Base-by-base conservation (phyloP, 2,888 invertebrate species). In the Stenolophus ochropezus region DNA sequence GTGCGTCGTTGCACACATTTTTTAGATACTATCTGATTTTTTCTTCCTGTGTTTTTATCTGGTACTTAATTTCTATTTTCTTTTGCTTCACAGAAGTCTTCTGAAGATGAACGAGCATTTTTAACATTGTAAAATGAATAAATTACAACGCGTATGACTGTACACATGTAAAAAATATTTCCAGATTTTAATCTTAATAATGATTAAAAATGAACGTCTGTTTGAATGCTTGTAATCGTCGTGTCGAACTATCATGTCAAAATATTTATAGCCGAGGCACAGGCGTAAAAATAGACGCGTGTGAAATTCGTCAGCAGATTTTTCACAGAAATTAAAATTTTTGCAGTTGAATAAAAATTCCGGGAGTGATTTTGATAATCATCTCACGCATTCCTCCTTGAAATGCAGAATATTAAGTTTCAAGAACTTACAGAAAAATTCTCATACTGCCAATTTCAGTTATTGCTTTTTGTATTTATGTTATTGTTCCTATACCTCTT, bases 71-170 rank as follows among this genome's bases (percentile, higher is more conserved):
- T 71, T 51, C 79, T 79, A 71, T 79, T 71, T 79, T 65, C 51
- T 79, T 79, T 65, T 47, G 53, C 51, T 79, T 53, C 58, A 58
- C 76, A 79, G 20, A 53, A 33, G 58, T 71, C 71, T 51, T 21
- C 53, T 51, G 71, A 79, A 79, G 79, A 79, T 79, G 71, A 79
- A 79, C 79, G 69, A 51, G 53, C 79, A 79, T 79, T 79, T 79
- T 79, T 79, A 79, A 79, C 79, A 79, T 79, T 79, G 79, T 79
- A 79, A 79, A 78, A 69, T 69, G 65, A 69, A 69, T 76, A 76
- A 61, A 61, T 78, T 78, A 78, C 78, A 78, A 75, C 25, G 53
- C 21, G 20, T 51, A 76, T 58, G 77, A 58, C 42, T 77, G 65
- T 65, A 58, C 65, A 78, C 65, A 61, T 78, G 61, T 77, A 65